A percentile compares a stretch with the other conserved stretches of the same genome.
Conservation (phyloP, 1,140 invertebrate species). For the Laupala kohalensis region DNA sequence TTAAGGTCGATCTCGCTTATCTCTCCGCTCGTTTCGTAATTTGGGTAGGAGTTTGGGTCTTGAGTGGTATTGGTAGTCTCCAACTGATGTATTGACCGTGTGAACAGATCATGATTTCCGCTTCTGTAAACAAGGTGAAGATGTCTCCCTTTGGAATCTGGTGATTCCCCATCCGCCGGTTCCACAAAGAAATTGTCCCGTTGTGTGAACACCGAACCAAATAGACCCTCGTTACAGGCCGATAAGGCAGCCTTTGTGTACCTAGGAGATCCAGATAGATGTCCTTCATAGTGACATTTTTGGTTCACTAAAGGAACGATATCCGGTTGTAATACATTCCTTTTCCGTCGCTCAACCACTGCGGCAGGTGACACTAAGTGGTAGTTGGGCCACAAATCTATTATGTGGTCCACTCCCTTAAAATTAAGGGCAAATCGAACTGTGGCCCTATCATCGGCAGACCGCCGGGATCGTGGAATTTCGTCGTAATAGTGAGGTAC, state of each 20-base stretch:
- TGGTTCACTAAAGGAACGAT: background rate
- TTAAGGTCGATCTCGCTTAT: no score
- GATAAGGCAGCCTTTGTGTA: conserved; percentile 47
- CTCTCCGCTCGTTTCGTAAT: background rate
- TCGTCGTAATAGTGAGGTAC: no score
- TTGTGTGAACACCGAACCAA: conserved; percentile 31
- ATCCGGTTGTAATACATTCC: background rate
- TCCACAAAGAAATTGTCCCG: conserved; percentile 35
- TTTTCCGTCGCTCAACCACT: background rate
- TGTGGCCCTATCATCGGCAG: no score
- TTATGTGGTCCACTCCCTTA: background rate
- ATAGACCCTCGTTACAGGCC: conserved; percentile 40
- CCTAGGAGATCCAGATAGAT: no score
- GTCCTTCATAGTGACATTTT: background rate
- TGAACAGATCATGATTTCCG: background rate
- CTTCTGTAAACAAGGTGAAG: conserved; percentile 27
- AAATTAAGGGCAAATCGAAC: no score
- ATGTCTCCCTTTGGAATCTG: conserved; percentile 31
- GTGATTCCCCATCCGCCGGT: conserved; percentile 29
- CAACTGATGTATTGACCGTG: background rate
- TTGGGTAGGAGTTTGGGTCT: background rate
- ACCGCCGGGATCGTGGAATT: no score
- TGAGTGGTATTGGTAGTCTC: no score
- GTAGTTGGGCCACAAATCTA: background rate
- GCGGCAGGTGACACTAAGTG: background rate